phyloP scores from a whole-genome alignment of 2,113 vertebrate genomes.

The Platysteira castanea region DNA sequence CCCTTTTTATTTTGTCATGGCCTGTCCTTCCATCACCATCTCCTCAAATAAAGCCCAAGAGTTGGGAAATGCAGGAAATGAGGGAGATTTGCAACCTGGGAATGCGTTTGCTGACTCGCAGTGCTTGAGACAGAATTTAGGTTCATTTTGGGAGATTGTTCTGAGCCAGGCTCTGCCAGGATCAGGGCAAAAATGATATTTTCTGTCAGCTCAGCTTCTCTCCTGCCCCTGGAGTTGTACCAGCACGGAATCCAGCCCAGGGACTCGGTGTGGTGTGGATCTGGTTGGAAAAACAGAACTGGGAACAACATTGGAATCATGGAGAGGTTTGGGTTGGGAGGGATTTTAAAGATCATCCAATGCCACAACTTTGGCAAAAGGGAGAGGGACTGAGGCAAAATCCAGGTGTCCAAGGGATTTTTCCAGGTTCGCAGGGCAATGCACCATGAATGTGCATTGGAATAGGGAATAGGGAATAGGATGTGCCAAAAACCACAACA shows the following conservation, averaged over 20 bases:
- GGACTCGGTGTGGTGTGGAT: background rate
- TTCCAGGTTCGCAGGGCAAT: too few species aligned
- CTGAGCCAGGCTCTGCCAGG: background rate
- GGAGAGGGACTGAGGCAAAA: too few species aligned
- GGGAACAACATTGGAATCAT: background rate
- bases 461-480: too few species aligned
- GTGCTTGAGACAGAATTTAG: rapidly evolving
- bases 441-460: too few species aligned
- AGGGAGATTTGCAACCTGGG: background rate
- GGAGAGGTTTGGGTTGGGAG: background rate
- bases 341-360: background rate
- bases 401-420: too few species aligned
- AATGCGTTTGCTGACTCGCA: rapidly evolving
- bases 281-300: background rate
- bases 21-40: background rate
- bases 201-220: background rate
- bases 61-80: background rate
- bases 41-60: background rate
- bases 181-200: background rate
- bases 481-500: too few species aligned
- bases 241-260: background rate
- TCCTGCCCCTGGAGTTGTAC: background rate
- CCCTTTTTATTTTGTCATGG: background rate
- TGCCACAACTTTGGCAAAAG: too few species aligned
- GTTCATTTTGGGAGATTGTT: background rate